Percentiles rank a stretch among this genome's conserved stretches.
These are phyloP conservation scores for Gnatocerus cornutus DNA, from an alignment of 2,888 invertebrate species.

Conservation along the genomic window DNA sequence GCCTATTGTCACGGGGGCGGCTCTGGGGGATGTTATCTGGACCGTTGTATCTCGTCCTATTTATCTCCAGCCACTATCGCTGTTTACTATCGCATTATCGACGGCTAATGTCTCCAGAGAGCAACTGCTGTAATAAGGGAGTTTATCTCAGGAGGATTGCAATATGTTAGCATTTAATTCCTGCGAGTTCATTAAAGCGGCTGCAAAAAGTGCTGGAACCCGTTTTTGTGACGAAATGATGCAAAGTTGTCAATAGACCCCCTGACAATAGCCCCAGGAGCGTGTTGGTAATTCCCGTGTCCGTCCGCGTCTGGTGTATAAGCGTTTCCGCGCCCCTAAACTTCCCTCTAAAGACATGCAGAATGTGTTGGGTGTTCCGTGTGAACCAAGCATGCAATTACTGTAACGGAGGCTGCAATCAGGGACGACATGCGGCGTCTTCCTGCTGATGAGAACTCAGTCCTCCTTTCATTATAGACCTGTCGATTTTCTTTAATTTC, in stretches of 20 bases:
- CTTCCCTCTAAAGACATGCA: slow-evolving; percentile 58
- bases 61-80: slow-evolving; percentile 61
- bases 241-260: slow-evolving; percentile 29
- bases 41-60: slow-evolving; percentile 59
- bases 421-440: slow-evolving; percentile 60
- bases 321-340: slow-evolving; percentile 67
- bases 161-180: slow-evolving; percentile 54
- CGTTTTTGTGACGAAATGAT: no score
- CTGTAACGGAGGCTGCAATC: slow-evolving; percentile 69
- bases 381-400: slow-evolving; percentile 70
- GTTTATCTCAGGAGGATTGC: slow-evolving; percentile 53
- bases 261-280: slow-evolving; percentile 47
- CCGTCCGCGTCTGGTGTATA: slow-evolving; percentile 39
- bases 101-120: slow-evolving; percentile 63
- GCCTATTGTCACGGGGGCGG: slow-evolving; percentile 61
- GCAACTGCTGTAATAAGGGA: slow-evolving; percentile 46
- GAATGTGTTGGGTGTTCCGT: slow-evolving; percentile 64
- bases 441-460: slow-evolving; percentile 66
- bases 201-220: slow-evolving; percentile 15
- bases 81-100: slow-evolving; percentile 57
- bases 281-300: slow-evolving; percentile 49
- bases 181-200: slow-evolving; percentile 10
- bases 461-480: slow-evolving; percentile 52
- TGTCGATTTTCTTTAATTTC: slow-evolving; percentile 63
- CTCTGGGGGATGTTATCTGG: slow-evolving; percentile 57